Conservation (phyloP, 2,888 invertebrate species). For the Petrophora chlorosata region DNA sequence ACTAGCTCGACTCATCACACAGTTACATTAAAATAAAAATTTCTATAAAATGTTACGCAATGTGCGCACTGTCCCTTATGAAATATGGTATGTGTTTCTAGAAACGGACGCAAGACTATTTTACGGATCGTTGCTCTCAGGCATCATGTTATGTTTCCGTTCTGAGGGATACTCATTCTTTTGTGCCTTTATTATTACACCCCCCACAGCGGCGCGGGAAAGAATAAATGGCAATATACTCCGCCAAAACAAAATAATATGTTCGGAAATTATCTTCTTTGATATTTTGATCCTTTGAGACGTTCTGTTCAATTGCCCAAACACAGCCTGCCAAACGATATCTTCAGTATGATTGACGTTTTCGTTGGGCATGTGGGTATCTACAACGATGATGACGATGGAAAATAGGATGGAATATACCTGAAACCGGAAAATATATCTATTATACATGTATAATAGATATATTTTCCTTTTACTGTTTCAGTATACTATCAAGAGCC, state of each 20-base stretch:
- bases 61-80: not conserved
- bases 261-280: conserved; percentile 1
- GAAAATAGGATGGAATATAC: no score
- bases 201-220: conserved; percentile 9
- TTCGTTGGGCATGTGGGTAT: no score
- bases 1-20: no score
- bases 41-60: no score
- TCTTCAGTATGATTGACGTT: no score
- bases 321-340: no score
- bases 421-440: no score
- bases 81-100: conserved; percentile 40
- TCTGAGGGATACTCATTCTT: conserved; percentile 34
- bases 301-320: not conserved
- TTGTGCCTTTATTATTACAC: conserved; percentile 31
- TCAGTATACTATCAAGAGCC: conserved; percentile 42
- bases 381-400: no score
- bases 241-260: not conserved
- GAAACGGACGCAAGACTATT: conserved; percentile 54
- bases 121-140: conserved; percentile 54
- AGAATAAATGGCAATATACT: conserved; percentile 13
- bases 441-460: no score
- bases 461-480: no score
- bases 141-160: conserved; percentile 46
- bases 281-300: not conserved
- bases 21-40: no score